Conservation (phyloP, 1,140 invertebrate species). For the Diorhabda sublineata region DNA sequence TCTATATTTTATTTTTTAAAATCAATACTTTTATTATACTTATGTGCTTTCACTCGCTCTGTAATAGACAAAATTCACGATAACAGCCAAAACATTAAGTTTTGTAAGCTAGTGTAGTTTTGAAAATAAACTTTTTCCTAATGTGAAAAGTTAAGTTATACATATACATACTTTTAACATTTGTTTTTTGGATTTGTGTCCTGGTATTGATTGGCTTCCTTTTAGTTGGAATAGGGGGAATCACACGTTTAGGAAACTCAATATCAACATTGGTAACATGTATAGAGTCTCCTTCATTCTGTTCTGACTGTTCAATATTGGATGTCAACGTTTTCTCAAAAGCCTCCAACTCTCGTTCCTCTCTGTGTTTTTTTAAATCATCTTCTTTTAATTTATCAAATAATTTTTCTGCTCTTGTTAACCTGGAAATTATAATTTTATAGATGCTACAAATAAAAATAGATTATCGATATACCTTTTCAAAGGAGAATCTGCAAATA, state of each 20-base stretch:
- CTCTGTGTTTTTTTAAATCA: constrained; percentile 3
- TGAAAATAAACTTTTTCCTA: too few species aligned
- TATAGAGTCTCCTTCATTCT: constrained; percentile 9
- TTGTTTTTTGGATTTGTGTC: background rate
- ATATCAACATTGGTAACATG: constrained; percentile 5
- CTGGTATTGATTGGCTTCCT: constrained; percentile 8
- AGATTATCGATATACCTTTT: background rate
- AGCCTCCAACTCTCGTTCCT: constrained; percentile 6
- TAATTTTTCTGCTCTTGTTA: constrained; percentile 1
- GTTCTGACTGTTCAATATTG: too few species aligned
- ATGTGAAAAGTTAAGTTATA: background rate
- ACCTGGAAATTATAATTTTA: background rate
- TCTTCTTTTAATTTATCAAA: constrained; percentile 18
- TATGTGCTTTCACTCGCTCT: too few species aligned
- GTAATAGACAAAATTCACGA: too few species aligned
- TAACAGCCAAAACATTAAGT: too few species aligned
- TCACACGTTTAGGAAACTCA: background rate
- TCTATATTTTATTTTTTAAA: too few species aligned
- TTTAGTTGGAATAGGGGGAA: constrained; percentile 3
- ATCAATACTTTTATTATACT: too few species aligned
- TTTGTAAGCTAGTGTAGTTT: too few species aligned
- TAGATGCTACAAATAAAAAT: too few species aligned
- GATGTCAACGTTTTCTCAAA: constrained; percentile 7
- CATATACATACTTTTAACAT: background rate
- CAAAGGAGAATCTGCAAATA: constrained; percentile 1